A percentile compares a stretch with the other conserved stretches of the same genome.
Evolutionary conservation across 2,888 invertebrate genomes (phyloP).

Genomic region (Diplolepis rosae): DNA sequence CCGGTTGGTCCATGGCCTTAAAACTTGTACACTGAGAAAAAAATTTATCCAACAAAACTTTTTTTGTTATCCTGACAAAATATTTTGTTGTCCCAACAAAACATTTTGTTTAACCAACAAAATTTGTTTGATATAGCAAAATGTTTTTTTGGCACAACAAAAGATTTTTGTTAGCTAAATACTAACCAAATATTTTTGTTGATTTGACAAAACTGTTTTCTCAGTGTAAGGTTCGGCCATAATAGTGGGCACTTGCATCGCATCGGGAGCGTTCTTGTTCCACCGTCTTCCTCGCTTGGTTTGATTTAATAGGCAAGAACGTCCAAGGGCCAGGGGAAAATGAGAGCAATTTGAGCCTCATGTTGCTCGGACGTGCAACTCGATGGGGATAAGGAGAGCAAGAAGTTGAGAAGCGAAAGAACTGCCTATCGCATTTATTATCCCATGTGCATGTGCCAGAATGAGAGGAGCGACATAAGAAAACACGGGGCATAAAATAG

Average conservation of each 20-base stretch:
- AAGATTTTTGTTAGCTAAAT: no score
- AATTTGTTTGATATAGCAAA: no score
- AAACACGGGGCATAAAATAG: constrained; percentile 32
- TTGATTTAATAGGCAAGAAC: constrained; percentile 59
- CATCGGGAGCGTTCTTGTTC: constrained; percentile 27
- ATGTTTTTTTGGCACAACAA: no score
- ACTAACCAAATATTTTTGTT: no score
- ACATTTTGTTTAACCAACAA: no score
- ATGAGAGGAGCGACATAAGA: constrained; percentile 33
- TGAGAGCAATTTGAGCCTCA: constrained; percentile 59
- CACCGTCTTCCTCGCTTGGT: constrained; percentile 47
- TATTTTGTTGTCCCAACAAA: no score
- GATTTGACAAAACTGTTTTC: no score
- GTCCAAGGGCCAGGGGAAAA: constrained; percentile 49
- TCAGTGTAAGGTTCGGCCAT: no score
- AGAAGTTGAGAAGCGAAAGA: constrained; percentile 47
- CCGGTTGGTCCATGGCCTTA: no score
- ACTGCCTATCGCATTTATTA: constrained; percentile 58
- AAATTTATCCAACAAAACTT: no score
- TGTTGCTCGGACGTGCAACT: constrained; percentile 51
- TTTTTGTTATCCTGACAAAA: no score
- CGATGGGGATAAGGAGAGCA: constrained; percentile 46
- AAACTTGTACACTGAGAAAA: no score
- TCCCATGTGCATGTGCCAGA: constrained; percentile 43
- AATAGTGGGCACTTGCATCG: constrained; percentile 10